Conservation (phyloP, 92 coral and sea anemone genomes). For the Siderastrea radians region DNA sequence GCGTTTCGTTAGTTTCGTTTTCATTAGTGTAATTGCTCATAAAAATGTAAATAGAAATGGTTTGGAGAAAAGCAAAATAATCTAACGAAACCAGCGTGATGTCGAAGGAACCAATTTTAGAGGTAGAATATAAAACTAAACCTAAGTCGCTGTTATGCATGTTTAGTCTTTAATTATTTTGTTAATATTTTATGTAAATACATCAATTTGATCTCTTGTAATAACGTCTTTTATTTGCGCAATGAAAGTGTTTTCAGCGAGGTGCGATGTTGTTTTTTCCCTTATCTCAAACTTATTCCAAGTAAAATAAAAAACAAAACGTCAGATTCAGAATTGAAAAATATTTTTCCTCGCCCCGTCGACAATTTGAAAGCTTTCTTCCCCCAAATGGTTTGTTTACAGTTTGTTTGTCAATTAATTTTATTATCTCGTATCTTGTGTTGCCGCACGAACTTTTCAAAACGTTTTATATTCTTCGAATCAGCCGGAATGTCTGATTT, state of each 20-base stretch:
- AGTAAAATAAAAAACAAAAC: neutral
- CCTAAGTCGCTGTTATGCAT: neutral
- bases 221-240: neutral
- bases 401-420: neutral
- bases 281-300: neutral
- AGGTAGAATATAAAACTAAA: neutral
- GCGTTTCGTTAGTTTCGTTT: too few species aligned
- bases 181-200: neutral
- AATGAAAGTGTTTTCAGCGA: neutral
- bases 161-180: neutral
- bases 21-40: too few species aligned
- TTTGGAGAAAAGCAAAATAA: neutral
- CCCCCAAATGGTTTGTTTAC: neutral
- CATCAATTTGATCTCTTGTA: neutral
- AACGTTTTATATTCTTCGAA: neutral
- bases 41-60: neutral
- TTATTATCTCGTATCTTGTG: neutral
- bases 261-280: neutral
- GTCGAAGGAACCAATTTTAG: neutral
- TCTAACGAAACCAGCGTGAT: neutral
- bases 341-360: neutral
- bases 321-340: neutral
- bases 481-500: neutral
- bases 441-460: neutral
- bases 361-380: neutral